Conservation (phyloP, 2,888 invertebrate genomes). For the Nymphalis polychloros region DNA sequence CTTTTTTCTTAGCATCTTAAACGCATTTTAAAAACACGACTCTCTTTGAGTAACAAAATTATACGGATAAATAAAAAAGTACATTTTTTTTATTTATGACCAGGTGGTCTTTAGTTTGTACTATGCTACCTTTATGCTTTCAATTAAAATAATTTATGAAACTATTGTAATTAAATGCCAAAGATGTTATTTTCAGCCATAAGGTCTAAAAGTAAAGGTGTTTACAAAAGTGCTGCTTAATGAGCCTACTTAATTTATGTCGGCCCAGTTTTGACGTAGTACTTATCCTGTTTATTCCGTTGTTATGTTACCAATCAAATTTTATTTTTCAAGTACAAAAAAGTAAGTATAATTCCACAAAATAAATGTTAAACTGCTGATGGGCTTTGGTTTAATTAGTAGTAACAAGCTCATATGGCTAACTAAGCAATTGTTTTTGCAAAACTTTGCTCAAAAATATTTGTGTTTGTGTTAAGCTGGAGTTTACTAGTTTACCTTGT, state of each 20-base stretch:
- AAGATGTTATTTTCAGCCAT: conserved; percentile 14
- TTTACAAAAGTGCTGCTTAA: conserved; percentile 7
- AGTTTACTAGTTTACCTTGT: no score
- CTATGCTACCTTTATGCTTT: no score
- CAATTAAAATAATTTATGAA: conserved; percentile 4
- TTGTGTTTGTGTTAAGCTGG: no score
- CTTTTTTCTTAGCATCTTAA: no score
- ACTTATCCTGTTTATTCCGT: not conserved
- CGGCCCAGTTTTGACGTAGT: not conserved
- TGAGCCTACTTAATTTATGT: not conserved
- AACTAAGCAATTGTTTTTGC: no score
- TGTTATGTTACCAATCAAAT: not conserved
- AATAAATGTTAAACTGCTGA: no score
- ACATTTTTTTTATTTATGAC: not conserved
- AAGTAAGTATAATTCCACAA: no score
- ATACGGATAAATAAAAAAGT: not conserved
- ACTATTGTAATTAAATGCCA: conserved; percentile 18
- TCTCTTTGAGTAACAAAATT: not conserved
- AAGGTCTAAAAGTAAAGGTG: not conserved
- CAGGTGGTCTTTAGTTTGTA: conserved; percentile 2
- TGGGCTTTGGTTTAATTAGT: no score
- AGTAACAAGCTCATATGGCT: no score
- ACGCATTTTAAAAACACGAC: no score
- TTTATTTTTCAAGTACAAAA: no score
- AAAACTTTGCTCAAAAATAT: no score